Evolutionary conservation across 2,797 vertebrate species (phyloP).

Genomic region (Scomberomorus guttatus): DNA sequence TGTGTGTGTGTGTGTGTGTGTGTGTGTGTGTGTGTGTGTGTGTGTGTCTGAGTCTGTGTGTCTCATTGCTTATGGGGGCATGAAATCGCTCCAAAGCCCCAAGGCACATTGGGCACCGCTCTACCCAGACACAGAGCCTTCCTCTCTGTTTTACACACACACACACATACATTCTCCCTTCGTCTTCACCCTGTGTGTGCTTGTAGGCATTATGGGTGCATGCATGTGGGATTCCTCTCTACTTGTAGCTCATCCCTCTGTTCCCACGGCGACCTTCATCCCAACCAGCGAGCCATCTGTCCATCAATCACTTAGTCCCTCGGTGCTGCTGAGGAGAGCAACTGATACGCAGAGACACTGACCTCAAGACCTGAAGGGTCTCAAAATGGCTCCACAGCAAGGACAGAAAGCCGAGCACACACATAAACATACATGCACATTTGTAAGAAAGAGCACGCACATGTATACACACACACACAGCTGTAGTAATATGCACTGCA

Average conservation of each 20-base stretch:
- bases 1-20: conserved; percentile 62
- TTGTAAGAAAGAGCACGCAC: conserved; percentile 26
- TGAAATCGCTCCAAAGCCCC: conserved; percentile 86
- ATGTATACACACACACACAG: neutral
- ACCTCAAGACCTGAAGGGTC: conserved; percentile 66
- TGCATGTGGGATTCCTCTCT: conserved; percentile 60
- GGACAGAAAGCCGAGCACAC: conserved; percentile 28
- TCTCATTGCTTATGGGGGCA: conserved; percentile 86
- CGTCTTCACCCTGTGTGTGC: conserved; percentile 36
- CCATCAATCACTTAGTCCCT: conserved; percentile 71
- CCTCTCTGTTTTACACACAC: conserved; percentile 51
- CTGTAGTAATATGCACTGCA: neutral
- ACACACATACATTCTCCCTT: conserved; percentile 6
- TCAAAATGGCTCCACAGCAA: conserved; percentile 60
- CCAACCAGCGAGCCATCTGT: conserved; percentile 66
- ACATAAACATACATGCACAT: conserved; percentile 24
- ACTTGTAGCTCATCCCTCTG: conserved; percentile 61
- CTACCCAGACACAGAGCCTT: conserved; percentile 66
- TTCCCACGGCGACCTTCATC: conserved; percentile 67
- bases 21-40: conserved; percentile 59
- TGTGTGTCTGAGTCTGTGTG: conserved; percentile 61
- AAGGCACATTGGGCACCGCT: conserved; percentile 71
- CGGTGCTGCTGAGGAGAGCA: conserved; percentile 65
- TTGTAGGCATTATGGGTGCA: conserved; percentile 40
- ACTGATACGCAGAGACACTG: conserved; percentile 66